Base-by-base conservation (phyloP, 2,797 vertebrate species). In the Pyrocephalus nanus region DNA sequence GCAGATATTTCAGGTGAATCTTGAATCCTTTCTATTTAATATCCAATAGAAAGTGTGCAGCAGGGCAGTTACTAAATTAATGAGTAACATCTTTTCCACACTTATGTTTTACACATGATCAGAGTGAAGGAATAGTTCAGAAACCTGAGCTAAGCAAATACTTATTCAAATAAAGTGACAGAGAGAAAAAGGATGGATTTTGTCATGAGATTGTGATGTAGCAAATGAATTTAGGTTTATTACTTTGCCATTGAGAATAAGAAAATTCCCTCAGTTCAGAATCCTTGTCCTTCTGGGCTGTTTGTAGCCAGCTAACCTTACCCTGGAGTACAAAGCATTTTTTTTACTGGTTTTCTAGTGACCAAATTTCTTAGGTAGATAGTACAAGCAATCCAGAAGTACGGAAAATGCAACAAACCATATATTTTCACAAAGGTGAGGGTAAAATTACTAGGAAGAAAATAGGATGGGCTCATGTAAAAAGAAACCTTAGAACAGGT, bases 261-360 rank as follows among this genome's bases (percentile, higher is more conserved):
- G 20, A 85, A 42, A 77, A 78, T 78, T 66, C n/a, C 6, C 10
- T 42, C 34, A 42, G 16, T 50, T 32, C 19, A 48, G 45, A 32
- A 53, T 57, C 22, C 17, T 51, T 15, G 10, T 73, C 29, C 17
- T 79, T 87, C 23, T 42, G 36, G 20, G 9, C 7, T 62, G 12
- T 34, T 94, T 80, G 65, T 67, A 83, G 50, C 8, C 5, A 54
- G 19, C 10, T 50, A 55, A 53, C 18, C 11, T 66, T 67, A 75
- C 6, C 10, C 19, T 51, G 45, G 27, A 74, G 23, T 2, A 2
- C 6, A 64, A 64, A 61, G 15, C 0, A 8, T 1, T 6, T 50
- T 50, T 64, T 81, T 65, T 51, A 27, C 75, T 73, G 15, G 20
- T 66, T 62, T 5, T n/a, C 43, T 40, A 72, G 51, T 17, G 9